Evolutionary conservation across 2,797 vertebrate species (phyloP), one percentile per base, ranked within the genome.

Genomic region (Crenichthys baileyi): DNA sequence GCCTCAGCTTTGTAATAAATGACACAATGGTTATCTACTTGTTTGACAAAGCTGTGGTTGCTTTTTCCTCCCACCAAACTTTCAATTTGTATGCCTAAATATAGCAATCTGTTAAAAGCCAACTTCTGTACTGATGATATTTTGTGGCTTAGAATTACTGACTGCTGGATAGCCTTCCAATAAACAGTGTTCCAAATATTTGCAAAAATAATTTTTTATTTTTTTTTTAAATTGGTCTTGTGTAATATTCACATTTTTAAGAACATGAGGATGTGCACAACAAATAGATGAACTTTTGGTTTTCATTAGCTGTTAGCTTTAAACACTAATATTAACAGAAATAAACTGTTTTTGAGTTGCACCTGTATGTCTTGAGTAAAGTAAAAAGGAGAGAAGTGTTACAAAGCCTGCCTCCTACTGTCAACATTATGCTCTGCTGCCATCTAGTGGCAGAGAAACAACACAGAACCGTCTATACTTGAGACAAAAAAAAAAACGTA

Each of bases 401-500:
- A 12, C 11, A 29, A 63, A 44, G 7, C 12, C 20, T 12, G 22
- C 24, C 4, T 58, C 0, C 15, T 36, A 9, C 16, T 0, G 31
- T 7, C 4, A 65, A 56, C 83, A 61, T 1, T 3, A 58, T 2
- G 55, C 75, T 80, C 71, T 90, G 81, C 85, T 84, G 82, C 85
- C 89, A 86, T 82, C 88, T 91, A 78, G 79, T 90, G 91, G 87
- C 26, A 6, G 3, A 11, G 61, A 53, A 82, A 20, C 2, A 51
- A 51, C 72, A 41, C 39, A 65, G 36, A 36, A 36, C 36, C 36
- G 36, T 36, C 36, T 36, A 36, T 36, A 36, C 36, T 36, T 36
- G 36, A 36, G 36, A 36, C 9, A 41, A 67, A 41, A 18, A 67
- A 44, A 3, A 41, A 26, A 15, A 90, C n/a, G 5, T 93, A 98